Evolutionary conservation across 2,113 vertebrate genomes (phyloP), one percentile per base, ranked within the genome.

Genomic region (Sceloporus tristichus): DNA sequence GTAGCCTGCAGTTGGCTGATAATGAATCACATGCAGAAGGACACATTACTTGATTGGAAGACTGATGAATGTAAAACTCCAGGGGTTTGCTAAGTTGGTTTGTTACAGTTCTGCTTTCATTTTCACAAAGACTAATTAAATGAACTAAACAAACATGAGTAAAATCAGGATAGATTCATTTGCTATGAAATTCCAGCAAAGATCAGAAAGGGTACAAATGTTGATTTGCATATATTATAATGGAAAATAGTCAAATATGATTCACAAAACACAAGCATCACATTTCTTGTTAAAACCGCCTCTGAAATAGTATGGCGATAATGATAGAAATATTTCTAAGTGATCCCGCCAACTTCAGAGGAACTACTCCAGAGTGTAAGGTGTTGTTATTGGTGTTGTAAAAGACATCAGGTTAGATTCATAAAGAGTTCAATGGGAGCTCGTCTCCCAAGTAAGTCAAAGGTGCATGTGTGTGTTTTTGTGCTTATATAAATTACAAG

Each of bases 1-100:
- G 87, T 84, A 21, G 81, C 62, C 87, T 88, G 87, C 87, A 88
- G 87, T 88, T 88, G 87, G 87, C 62, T 88, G 87, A 88, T 88
- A 88, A 88, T 88, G 87, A 78, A 77, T 78, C 87, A 88, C 81
- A 88, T 84, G 87, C 73, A 84, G 74, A 84, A 83, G 81, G 34
- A 56, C 48, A 56, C 21, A 54, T 70, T 70, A 40, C 53, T 75
- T n/a, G 87, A 88, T 88, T 88, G 87, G 87, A 84, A 66, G 75
- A 77, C 74, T 56, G 81, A 78, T 88, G 87, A 84, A 84, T 88
- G 25, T 68, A 70, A 82, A 62, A 84, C 87, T 84, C 87, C 81
- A 88, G 87, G 87, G 87, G 74, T 70, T 83, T 84, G 48, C 59
- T 88, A 70, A 70, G 81, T 88, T 88, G 42, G 81, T 78, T 77